Conservation (phyloP, 2,113 vertebrate species). For the Apodemus speciosus region DNA sequence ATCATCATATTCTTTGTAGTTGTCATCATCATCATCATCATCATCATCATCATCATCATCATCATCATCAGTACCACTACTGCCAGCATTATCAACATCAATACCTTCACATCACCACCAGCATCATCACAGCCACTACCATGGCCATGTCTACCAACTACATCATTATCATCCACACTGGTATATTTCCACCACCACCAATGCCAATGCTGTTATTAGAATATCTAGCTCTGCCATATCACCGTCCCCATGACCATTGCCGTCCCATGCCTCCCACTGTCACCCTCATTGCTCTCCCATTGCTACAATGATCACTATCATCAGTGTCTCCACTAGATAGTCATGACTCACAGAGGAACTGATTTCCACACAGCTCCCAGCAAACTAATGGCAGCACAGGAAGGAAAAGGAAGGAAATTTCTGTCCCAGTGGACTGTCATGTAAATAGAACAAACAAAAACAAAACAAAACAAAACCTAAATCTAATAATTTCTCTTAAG, state of each 20-base stretch:
- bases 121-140: not conserved
- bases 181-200: not conserved
- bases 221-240: not conserved
- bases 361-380: slow-evolving; percentile 1
- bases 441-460: not conserved
- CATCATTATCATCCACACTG: not conserved
- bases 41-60: not conserved
- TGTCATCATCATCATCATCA: not conserved
- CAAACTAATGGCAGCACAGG: slow-evolving; percentile 13
- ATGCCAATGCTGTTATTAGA: not conserved
- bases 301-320: not conserved
- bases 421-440: not conserved
- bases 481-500: slow-evolving; percentile 42
- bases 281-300: not conserved
- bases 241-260: not conserved
- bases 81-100: not conserved
- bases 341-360: not conserved
- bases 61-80: not conserved
- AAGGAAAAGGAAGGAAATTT: slow-evolving; percentile 43
- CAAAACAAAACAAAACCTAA: not conserved
- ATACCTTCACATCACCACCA: no score
- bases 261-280: not conserved
- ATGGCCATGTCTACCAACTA: no score
- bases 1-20: not conserved
- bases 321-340: not conserved